Evolutionary conservation across 2,888 invertebrate species (phyloP).

Genomic region (Desoria tigrina): DNA sequence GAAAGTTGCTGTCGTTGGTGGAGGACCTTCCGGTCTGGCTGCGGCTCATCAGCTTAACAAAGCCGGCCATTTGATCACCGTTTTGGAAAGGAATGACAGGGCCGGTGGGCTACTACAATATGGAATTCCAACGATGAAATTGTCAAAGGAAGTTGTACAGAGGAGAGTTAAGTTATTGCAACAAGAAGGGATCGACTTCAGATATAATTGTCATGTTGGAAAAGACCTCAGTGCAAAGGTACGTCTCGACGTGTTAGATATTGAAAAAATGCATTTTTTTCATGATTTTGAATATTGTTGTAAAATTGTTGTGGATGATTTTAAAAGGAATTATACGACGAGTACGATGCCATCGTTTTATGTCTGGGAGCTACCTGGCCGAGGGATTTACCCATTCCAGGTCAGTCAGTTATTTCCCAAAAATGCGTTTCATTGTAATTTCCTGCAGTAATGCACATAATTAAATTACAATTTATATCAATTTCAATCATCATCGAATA

Average conservation of each 20-base stretch:
- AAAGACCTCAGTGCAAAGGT: slow-evolving; percentile 80
- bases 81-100: slow-evolving; percentile 94
- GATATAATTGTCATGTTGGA: slow-evolving; percentile 86
- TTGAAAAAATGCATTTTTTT: slow-evolving; percentile 7
- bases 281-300: background rate
- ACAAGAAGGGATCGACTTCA: slow-evolving; percentile 87
- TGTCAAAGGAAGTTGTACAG: slow-evolving; percentile 90
- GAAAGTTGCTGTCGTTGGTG: slow-evolving; percentile 85
- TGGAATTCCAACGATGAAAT: slow-evolving; percentile 98
- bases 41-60: slow-evolving; percentile 97
- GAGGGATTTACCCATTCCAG: slow-evolving; percentile 66
- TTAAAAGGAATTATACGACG: slow-evolving; percentile 55
- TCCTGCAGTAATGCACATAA: too few relatives aligned
- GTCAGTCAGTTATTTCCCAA: too few relatives aligned
- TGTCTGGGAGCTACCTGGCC: slow-evolving; percentile 97
- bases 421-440: slow-evolving; percentile 56
- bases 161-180: slow-evolving; percentile 81
- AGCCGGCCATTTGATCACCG: slow-evolving; percentile 92
- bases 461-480: too few relatives aligned
- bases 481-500: too few relatives aligned
- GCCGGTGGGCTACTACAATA: slow-evolving; percentile 93
- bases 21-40: slow-evolving; percentile 89
- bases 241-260: slow-evolving; percentile 14
- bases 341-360: slow-evolving; percentile 82
- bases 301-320: background rate